phyloP scores from a whole-genome alignment of 2,113 vertebrate genomes.

The Corapipo altera region DNA sequence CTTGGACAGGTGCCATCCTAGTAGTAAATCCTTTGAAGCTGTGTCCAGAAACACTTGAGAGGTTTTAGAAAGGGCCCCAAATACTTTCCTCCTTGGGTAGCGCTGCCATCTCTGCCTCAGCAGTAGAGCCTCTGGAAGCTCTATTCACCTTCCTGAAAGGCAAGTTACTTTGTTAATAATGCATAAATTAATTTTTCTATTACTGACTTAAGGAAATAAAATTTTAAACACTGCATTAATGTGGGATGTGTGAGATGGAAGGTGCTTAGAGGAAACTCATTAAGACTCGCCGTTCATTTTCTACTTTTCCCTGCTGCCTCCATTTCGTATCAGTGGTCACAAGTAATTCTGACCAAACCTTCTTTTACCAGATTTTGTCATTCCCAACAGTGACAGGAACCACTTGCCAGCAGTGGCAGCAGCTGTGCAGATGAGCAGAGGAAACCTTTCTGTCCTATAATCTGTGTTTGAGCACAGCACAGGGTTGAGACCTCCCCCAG shows the following conservation, averaged over 20 bases:
- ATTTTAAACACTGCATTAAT: conserved; percentile 23
- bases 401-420: neutral
- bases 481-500: neutral
- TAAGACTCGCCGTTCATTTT: neutral
- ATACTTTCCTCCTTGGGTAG: neutral
- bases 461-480: neutral
- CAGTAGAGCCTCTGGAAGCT: neutral
- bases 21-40: neutral
- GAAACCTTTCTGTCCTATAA: neutral
- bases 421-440: neutral
- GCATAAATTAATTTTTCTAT: conserved; percentile 28
- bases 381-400: neutral
- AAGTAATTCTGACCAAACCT: neutral
- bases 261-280: neutral
- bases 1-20: neutral
- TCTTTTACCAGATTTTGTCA: neutral
- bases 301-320: neutral
- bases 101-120: neutral
- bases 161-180: conserved; percentile 14
- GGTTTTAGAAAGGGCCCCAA: neutral
- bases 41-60: neutral
- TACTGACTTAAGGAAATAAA: conserved; percentile 23
- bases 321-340: neutral
- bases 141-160: neutral
- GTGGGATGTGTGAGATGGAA: neutral